These are phyloP conservation scores for Chamaea fasciata DNA, from an alignment of 2,113 vertebrate genomes.

Conservation along the genomic window DNA sequence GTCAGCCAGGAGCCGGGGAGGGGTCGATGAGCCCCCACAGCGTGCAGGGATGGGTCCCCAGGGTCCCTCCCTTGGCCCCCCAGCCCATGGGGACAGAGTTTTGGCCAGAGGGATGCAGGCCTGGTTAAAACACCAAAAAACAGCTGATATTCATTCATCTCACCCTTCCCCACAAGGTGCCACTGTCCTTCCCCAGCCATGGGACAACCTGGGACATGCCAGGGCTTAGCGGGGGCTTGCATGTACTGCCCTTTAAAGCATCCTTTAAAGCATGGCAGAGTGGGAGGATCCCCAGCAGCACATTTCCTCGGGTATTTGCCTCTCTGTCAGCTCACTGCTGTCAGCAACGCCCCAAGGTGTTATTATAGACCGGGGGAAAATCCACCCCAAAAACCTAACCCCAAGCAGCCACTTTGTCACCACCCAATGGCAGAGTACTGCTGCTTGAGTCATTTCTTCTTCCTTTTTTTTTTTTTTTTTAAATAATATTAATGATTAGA, in stretches of 20 bases:
- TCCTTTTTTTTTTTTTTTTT: not conserved
- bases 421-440: not conserved
- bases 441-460: not conserved
- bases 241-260: not conserved
- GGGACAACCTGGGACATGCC: not conserved
- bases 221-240: not conserved
- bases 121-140: not conserved
- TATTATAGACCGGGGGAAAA: not conserved
- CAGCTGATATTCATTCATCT: not conserved
- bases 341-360: not conserved
- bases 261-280: fast-evolving
- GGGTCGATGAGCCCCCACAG: not conserved
- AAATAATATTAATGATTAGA: not conserved
- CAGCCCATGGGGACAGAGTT: not conserved
- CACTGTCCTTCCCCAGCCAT: not conserved
- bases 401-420: not conserved
- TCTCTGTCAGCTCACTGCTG: not conserved
- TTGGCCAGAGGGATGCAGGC: not conserved
- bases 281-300: not conserved
- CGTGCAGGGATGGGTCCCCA: not conserved
- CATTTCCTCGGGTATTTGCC: not conserved
- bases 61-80: not conserved
- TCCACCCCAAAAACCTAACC: not conserved
- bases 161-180: not conserved
- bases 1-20: not conserved